Evolutionary conservation across 2,797 vertebrate species (phyloP), one percentile per base, ranked within the genome.

Genomic region (Manis javanica): DNA sequence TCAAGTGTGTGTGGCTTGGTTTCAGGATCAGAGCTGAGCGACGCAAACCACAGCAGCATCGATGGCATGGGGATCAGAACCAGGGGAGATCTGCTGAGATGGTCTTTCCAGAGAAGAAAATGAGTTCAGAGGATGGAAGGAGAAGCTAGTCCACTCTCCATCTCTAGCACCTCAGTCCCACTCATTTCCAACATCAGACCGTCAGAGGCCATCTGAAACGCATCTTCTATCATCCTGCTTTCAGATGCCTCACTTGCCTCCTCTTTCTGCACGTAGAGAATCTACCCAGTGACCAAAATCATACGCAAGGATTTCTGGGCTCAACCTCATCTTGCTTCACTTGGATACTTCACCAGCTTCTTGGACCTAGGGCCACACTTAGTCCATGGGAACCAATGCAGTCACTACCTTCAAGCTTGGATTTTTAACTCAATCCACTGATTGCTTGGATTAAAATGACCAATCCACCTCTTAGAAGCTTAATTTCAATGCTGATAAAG

Each of bases 391-490:
- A 98, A 99, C 98, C 91, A 99, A 99, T 83, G 98, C 98, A 13
- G 99, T 99, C 92, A 99, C 98, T 90, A 98, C 99, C 96, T 96
- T 99, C 99, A 97, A 99, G 99, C 95, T 98, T 99, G 98, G 98
- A 99, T 97, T 99, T 46, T 99, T 99, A 99, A 99, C 98, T 99
- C 99, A 92, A 83, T 98, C 98, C 75, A 98, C 99, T 75, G 99
- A 99, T 97, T 99, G 99, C 98, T 98, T 99, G 99, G 99, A 99
- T 99, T 99, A 99, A 99, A 99, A 99, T 98, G 99, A 99, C 98
- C 99, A 99, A 98, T 99, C 99, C 18, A 98, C 99, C 87, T 99
- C 99, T 94, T 99, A 99, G 99, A 99, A 99, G 98, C 99, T 99
- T 98, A 99, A 99, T 98, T 99, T 99, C 98, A 99, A 99, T 96